Evolutionary conservation across 2,888 invertebrate species (phyloP).

Genomic region (Drosophila imparisetae): DNA sequence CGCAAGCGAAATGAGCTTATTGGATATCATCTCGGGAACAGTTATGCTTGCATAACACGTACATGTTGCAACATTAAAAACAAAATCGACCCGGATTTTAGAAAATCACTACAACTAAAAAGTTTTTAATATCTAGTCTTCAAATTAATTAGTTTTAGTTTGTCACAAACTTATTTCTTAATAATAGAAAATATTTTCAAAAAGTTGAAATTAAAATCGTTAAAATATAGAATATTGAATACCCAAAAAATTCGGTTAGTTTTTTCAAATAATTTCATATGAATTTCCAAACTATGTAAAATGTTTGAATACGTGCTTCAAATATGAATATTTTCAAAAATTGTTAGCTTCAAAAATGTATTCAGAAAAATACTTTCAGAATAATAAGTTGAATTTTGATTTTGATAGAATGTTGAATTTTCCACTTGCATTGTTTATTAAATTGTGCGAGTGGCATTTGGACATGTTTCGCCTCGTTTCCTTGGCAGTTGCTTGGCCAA

Average conservation of each 20-base stretch:
- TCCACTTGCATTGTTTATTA: background rate
- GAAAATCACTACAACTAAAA: background rate
- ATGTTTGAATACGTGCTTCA: background rate
- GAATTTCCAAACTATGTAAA: background rate
- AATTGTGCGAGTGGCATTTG: background rate
- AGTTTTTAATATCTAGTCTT: background rate
- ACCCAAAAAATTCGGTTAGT: background rate
- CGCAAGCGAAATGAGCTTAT: background rate
- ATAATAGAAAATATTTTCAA: background rate
- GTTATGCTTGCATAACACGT: background rate
- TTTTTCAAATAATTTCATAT: background rate
- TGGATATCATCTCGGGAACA: background rate
- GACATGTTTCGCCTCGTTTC: background rate
- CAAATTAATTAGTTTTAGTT: background rate
- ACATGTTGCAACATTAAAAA: background rate
- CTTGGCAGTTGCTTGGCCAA: background rate
- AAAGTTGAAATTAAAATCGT: background rate
- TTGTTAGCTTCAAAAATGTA: background rate
- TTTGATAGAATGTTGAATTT: background rate
- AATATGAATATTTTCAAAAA: background rate
- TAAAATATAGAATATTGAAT: background rate
- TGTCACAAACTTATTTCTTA: background rate
- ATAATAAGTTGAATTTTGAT: background rate
- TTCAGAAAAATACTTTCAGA: background rate
- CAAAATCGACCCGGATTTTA: fast-evolving